Percentiles rank a stretch among this genome's conserved stretches.
Evolutionary conservation across 2,113 vertebrate genomes (phyloP).

Genomic region (Halcyon senegalensis): DNA sequence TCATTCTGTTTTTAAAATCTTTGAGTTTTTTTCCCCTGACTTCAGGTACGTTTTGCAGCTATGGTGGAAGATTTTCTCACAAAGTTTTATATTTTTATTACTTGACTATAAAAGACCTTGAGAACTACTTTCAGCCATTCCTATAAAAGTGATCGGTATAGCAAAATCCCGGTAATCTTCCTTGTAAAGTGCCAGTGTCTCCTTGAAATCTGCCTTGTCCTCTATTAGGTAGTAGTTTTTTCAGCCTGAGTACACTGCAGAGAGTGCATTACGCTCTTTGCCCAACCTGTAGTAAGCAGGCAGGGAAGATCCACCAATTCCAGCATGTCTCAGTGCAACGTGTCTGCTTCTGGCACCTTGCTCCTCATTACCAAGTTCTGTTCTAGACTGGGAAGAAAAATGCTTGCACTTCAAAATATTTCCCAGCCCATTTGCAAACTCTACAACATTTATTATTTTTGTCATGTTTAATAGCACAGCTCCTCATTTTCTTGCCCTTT

Average conservation of each 20-base stretch:
- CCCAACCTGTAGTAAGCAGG: background rate
- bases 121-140: background rate
- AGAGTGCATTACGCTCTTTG: background rate
- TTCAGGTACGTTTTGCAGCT: slow-evolving; percentile 27
- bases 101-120: slow-evolving; percentile 42
- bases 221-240: background rate
- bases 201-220: slow-evolving; percentile 37
- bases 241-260: background rate
- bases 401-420: slow-evolving; percentile 34
- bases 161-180: background rate
- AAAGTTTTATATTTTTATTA: slow-evolving; percentile 14
- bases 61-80: background rate
- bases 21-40: rapidly evolving
- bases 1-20: slow-evolving; percentile 12
- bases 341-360: background rate
- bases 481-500: slow-evolving; percentile 47
- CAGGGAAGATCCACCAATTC: background rate
- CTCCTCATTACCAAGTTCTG: background rate
- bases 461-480: slow-evolving; percentile 45
- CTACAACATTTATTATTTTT: slow-evolving; percentile 48
- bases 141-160: background rate
- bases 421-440: slow-evolving; percentile 8
- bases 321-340: rapidly evolving
- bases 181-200: background rate
- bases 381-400: slow-evolving; percentile 37